Evolutionary conservation across 2,797 vertebrate species (phyloP), one percentile per base, ranked within the genome.

Genomic region (Microctenopoma stevenorrisi): DNA sequence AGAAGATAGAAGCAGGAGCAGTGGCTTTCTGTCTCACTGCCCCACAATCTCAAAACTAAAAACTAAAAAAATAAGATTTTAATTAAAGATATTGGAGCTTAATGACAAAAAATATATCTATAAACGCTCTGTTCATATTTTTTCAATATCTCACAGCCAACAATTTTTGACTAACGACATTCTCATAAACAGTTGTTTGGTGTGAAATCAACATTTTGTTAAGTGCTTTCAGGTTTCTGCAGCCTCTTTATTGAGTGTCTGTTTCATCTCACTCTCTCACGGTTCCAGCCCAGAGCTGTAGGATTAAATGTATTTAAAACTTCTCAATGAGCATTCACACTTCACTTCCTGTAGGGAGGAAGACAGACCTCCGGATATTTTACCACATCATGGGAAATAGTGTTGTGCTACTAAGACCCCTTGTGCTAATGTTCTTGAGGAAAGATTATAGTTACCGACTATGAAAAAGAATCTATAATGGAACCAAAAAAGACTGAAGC

Each of bases 221-320:
- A 62, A 61, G 48, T 65, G 56, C 66, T 76, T 46, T 61, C 18
- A 9, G 46, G 16, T 18, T 26, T 28, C 18, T 60, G 51, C 22
- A 22, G 47, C 33, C 49, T 73, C 33, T 70, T 73, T 53, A 64
- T 50, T 53, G 47, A 72, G 25, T 37, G 51, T 61, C 57, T 62
- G 56, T 67, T 78, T 82, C 54, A 64, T 73, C 69, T 71, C 48
- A 26, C 30, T 64, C 50, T 49, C 44, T 69, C 67, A 72, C 55
- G 64, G 55, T 66, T 51, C 46, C 56, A 50, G 79, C 58, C 40
- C 37, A 15, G 57, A 47, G n/a, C 46, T 22, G 46, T 10, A 9
- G 46, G 46, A 47, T 47, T 47, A 47, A 18, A 47, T 47, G 46
- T 22, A 47, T 47, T 22, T 76, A 72, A 56, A 74, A 33, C 69